phyloP scores from a whole-genome alignment of 92 coral and sea anemone species.

The Hydrozoanthus gracilis region DNA sequence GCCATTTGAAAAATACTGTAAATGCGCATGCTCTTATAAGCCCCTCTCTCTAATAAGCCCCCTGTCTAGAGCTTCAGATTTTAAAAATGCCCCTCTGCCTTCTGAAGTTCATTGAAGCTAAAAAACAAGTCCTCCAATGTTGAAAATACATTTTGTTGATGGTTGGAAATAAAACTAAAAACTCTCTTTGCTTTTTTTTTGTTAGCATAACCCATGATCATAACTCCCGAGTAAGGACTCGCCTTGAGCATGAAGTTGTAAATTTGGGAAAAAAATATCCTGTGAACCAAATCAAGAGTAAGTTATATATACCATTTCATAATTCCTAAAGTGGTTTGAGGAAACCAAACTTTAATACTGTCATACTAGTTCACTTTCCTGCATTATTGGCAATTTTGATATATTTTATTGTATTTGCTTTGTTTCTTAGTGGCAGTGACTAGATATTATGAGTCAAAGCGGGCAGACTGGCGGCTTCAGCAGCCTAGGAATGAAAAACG shows the following conservation, averaged over 20 bases:
- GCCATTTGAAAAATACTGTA: too few relatives aligned
- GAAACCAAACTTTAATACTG: not conserved
- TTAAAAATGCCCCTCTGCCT: too few relatives aligned
- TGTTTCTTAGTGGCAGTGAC: slow-evolving; percentile 20
- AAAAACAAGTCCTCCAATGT: too few relatives aligned
- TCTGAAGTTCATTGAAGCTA: too few relatives aligned
- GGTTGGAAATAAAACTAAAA: not conserved
- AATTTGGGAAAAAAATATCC: not conserved
- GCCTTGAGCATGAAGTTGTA: slow-evolving; percentile 7
- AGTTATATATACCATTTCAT: not conserved
- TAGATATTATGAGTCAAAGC: not conserved
- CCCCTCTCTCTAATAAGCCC: too few relatives aligned
- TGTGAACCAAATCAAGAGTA: not conserved
- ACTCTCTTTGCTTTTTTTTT: not conserved
- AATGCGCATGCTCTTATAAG: too few relatives aligned
- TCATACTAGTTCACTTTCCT: not conserved
- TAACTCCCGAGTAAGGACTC: not conserved
- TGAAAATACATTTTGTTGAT: too few relatives aligned
- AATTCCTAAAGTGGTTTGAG: too few relatives aligned
- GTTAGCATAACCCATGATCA: slow-evolving; percentile 7
- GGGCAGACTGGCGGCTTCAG: slow-evolving; percentile 26
- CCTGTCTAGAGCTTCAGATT: too few relatives aligned
- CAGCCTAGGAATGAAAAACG: not conserved
- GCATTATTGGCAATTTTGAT: not conserved
- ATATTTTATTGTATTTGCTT: not conserved